Base-by-base conservation (phyloP, 2,888 invertebrate species). In the Geophilus truncorum region DNA sequence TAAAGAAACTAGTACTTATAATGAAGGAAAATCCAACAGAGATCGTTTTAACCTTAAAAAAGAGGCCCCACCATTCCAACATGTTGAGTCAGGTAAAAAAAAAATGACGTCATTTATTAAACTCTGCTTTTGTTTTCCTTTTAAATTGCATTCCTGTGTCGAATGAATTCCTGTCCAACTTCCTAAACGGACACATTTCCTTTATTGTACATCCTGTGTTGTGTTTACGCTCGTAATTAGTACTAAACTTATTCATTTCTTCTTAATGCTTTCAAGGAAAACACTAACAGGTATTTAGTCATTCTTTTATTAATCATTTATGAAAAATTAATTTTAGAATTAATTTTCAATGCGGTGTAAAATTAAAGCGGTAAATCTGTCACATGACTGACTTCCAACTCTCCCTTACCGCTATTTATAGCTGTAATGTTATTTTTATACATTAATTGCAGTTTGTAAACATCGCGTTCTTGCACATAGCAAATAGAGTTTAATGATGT, bases 21-120 rank as follows among this genome's bases (percentile, higher is more conserved):
- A 84, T 89, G 83, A 91, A 92, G 84, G 93, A 94, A 85, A 92
- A 92, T 82, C 91, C 93, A 18, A 92, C 93, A n/a, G 94, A 94
- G 86, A 92, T 94, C 78, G 90, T 93, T 78, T 87, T 96, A 70
- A 93, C 95, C 0, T 87, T 95, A 70, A 95, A 95, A 86, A 93
- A 94, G 85, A 89, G 94, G 15, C 95, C 95, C 0, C 90, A 92
- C 70, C 94, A 94, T 84, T 84, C 86, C 25, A 93, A 92, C 25
- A 92, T 93, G 51, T 93, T 93, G 84, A 93, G 93, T 0, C 91
- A 92, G 85, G 91, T 92, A 34, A 28, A 28, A 23, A 76, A n/a
- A n/a, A n/a, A n/a, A n/a, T 32, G 15, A 76, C 34, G 18, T 76
- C 34, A 18, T 23, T 28, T 62, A 18, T 23, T 62, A 62, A 12